Conservation (phyloP, 1,140 invertebrate genomes). For the Saxidomus purpurata region DNA sequence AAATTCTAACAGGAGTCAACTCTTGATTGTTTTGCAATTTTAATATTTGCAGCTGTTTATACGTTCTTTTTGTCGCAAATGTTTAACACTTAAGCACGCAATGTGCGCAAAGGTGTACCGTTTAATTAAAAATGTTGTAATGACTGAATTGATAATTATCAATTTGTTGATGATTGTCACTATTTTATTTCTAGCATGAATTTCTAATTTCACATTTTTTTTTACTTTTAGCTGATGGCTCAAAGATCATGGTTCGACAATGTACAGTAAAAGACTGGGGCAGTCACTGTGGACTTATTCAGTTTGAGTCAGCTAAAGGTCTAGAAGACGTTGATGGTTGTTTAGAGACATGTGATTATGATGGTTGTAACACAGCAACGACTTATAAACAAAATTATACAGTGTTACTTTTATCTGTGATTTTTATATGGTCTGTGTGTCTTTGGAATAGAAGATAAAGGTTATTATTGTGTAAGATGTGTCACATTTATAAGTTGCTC, state of each 20-base stretch:
- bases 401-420: slow-evolving; percentile 14
- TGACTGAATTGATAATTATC: too few species aligned
- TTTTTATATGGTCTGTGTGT: background rate
- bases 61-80: too few species aligned
- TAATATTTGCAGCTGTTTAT: too few species aligned
- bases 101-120: too few species aligned
- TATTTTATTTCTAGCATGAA: too few species aligned
- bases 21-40: too few species aligned
- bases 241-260: slow-evolving; percentile 48
- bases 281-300: slow-evolving; percentile 56
- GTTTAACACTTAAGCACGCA: too few species aligned
- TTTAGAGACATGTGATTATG: slow-evolving; percentile 60
- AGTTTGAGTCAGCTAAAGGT: slow-evolving; percentile 24
- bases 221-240: slow-evolving; percentile 53
- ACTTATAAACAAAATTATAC: slow-evolving; percentile 1
- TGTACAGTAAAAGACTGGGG: slow-evolving; percentile 56
- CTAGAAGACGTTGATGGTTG: slow-evolving; percentile 60
- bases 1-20: too few species aligned
- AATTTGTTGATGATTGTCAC: too few species aligned
- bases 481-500: background rate
- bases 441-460: slow-evolving; percentile 13
- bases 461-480: background rate
- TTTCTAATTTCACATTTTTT: background rate
- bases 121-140: too few species aligned
- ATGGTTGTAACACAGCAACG: slow-evolving; percentile 61